Conservation (phyloP, 2,888 invertebrate species). For the Cerceris ruficornis region DNA sequence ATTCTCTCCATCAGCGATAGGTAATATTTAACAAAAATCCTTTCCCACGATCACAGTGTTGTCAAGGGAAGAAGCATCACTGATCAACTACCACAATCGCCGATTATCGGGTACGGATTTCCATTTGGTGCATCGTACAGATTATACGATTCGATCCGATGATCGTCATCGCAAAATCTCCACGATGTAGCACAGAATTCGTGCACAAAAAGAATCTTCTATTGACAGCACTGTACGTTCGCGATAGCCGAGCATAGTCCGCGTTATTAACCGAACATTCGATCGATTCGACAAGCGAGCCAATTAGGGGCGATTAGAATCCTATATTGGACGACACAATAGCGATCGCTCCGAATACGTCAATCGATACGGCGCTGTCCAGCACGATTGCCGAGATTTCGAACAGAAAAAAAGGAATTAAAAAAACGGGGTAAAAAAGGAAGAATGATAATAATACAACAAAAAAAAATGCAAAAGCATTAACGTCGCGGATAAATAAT, state of each 20-base stretch:
- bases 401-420: constrained; percentile 19
- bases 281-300: constrained; percentile 68
- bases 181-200: not conserved
- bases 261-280: constrained; percentile 54
- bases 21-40: constrained; percentile 22
- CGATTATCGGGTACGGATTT: not conserved
- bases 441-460: constrained; percentile 39
- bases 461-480: constrained; percentile 18
- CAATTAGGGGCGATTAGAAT: constrained; percentile 56
- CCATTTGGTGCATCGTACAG: not conserved
- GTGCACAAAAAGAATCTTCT: not conserved
- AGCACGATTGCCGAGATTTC: constrained; percentile 57
- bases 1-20: constrained; percentile 40
- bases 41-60: constrained; percentile 42
- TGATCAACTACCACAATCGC: not conserved
- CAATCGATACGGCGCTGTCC: constrained; percentile 49
- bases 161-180: not conserved
- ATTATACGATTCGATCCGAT: not conserved
- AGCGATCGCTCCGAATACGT: constrained; percentile 50
- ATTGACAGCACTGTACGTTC: constrained; percentile 39
- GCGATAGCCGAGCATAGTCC: constrained; percentile 44
- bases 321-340: constrained; percentile 7
- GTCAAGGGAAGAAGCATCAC: not conserved
- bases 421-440: constrained; percentile 27
- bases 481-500: constrained; percentile 65